Evolutionary conservation across 2,888 invertebrate genomes (phyloP), one percentile per base, ranked within the genome.

Genomic region (Seira ritae): DNA sequence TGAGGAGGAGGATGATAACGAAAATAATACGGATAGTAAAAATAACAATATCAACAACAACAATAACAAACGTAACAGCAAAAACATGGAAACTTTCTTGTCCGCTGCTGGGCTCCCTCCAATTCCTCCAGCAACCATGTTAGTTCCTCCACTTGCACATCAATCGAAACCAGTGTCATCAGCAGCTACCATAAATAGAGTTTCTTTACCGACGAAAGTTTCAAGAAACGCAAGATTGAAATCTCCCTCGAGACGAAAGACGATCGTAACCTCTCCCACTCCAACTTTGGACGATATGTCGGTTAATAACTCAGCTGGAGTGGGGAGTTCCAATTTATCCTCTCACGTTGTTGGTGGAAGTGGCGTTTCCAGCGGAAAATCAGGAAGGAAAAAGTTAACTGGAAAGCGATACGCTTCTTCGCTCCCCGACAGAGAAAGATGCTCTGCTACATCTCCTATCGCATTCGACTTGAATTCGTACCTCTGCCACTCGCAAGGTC

Each of bases 371-470:
- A 74, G 80, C 66, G 69, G 78, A n/a, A 85, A 85, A 73, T 74
- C 74, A n/a, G 72, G 80, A 1, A 84, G 77, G 24, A 84, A 85
- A 69, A 84, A 87, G 76, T 71, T 78, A 10, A 12, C 69, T 22
- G 79, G 77, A 1, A 85, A 86, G 24, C 37, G 85, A 67, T 89
- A 89, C 72, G 87, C 89, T 1, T 86, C 88, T 20, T 88, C 89
- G 1, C 80, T 88, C n/a, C 89, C 88, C 10, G 89, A 89, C 70
- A 71, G 80, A 12, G 77, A 80, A 4, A 66, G 85, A 60, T 74
- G 70, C 37, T 76, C 75, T 12, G 84, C 84, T 20, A 66, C 83
- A 46, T 84, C 84, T 66, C 85, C 85, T 66, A 80, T 85, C 24
- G 78, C 86, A 2, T 86, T 86, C 62, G 85, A 86, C 55, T 65